These are phyloP conservation scores for Siniperca undulata DNA, from an alignment of 2,797 vertebrate species.

Conservation along the genomic window DNA sequence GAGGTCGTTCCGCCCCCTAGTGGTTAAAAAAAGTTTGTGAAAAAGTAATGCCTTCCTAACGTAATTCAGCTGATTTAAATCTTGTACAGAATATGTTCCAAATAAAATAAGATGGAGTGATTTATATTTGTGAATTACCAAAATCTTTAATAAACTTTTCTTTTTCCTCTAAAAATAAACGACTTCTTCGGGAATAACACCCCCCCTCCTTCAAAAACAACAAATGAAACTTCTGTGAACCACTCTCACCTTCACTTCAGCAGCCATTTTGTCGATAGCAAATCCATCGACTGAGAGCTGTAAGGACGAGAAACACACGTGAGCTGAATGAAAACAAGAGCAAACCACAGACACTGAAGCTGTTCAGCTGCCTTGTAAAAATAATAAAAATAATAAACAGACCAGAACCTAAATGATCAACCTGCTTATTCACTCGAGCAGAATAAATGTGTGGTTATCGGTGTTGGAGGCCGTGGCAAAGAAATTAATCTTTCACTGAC, in stretches of 20 bases:
- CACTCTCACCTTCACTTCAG: conserved; percentile 94
- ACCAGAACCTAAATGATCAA: not conserved
- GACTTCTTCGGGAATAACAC: not conserved
- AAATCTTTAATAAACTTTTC: not conserved
- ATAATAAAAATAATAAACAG: not conserved
- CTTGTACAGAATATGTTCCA: not conserved
- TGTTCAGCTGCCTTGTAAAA: no score
- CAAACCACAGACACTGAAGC: not conserved
- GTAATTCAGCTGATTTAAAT: not conserved
- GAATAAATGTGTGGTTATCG: not conserved
- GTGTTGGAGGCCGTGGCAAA: not conserved
- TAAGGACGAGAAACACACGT: conserved; percentile 23
- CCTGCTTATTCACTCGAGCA: no score
- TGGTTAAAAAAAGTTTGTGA: not conserved
- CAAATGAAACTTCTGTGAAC: not conserved
- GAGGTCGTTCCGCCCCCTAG: conserved; percentile 6
- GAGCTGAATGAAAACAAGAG: not conserved
- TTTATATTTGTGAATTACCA: not conserved
- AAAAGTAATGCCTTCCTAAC: not conserved
- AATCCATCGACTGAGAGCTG: conserved; percentile 97
- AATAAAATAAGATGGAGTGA: not conserved
- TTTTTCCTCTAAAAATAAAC: not conserved
- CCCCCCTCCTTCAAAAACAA: not conserved
- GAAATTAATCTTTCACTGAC: not conserved
- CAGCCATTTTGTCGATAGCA: conserved; percentile 97